A percentile compares a stretch with the other conserved stretches of the same genome.
phyloP scores from a whole-genome alignment of 2,888 invertebrate species.

The Aphodius granarius region DNA sequence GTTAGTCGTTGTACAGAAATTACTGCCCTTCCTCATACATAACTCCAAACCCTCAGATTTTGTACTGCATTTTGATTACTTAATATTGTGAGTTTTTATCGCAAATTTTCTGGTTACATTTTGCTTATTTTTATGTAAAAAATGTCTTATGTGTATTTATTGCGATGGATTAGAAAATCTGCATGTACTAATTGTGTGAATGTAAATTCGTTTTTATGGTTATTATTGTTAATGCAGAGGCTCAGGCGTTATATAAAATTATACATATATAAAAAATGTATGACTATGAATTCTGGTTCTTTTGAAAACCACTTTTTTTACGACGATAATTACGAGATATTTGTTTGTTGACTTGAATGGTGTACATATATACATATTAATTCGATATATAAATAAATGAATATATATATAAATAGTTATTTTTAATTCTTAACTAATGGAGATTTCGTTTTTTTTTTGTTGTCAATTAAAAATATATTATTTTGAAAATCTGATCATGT shows the following conservation, averaged over 20 bases:
- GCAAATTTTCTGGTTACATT: not conserved
- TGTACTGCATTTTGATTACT: not conserved
- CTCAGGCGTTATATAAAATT: slow-evolving; percentile 36
- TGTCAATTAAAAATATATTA: slow-evolving; percentile 22
- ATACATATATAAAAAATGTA: slow-evolving; percentile 29
- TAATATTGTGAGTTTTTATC: not conserved
- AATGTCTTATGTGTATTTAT: not conserved
- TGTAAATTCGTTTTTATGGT: slow-evolving; percentile 38
- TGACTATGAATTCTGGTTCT: slow-evolving; percentile 12
- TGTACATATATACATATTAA: slow-evolving; percentile 34
- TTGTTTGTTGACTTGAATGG: slow-evolving; percentile 26
- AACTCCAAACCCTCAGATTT: not conserved
- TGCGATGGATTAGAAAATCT: not conserved
- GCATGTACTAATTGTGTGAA: slow-evolving; percentile 19
- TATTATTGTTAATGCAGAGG: slow-evolving; percentile 27
- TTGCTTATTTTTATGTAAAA: not conserved
- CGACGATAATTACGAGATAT: not conserved
- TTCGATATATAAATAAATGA: slow-evolving; percentile 12
- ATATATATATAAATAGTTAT: slow-evolving; percentile 23
- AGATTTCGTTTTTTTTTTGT: slow-evolving; percentile 23
- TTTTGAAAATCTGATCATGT: slow-evolving; percentile 21
- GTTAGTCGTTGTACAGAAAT: not conserved
- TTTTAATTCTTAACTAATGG: slow-evolving; percentile 23
- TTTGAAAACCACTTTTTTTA: not conserved
- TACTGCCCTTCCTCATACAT: not conserved